These are phyloP conservation scores for Falco cherrug DNA, from an alignment of 2,797 vertebrate species.

Conservation along the genomic window DNA sequence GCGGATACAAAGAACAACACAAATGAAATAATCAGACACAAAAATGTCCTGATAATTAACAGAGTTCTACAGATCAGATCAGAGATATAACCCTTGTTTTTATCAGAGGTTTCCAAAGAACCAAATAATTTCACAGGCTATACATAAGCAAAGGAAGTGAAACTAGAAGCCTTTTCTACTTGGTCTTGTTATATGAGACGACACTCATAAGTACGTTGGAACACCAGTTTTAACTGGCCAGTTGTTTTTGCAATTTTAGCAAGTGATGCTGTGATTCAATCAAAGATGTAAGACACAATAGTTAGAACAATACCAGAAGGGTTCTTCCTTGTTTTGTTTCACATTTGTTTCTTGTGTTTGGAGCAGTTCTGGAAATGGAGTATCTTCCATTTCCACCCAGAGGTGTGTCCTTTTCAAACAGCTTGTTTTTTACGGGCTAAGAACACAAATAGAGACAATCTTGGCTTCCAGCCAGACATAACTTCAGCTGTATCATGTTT, in stretches of 20 bases:
- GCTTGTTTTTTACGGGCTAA: not conserved
- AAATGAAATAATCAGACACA: conserved; percentile 25
- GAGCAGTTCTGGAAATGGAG: not conserved
- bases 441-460: not conserved
- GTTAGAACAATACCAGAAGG: not conserved
- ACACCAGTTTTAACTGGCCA: not conserved
- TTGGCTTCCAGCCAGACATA: not conserved
- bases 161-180: not conserved
- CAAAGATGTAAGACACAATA: not conserved
- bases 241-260: not conserved
- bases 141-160: not conserved
- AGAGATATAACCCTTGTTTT: not conserved
- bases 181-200: not conserved
- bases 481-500: not conserved
- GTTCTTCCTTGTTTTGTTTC: not conserved
- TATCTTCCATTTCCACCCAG: not conserved
- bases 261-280: not conserved
- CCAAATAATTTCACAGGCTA: not conserved
- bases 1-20: conserved; percentile 14
- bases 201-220: not conserved
- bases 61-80: not conserved
- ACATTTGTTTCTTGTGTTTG: not conserved
- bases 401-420: not conserved
- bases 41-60: not conserved
- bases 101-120: not conserved